A percentile compares a stretch with the other conserved stretches of the same genome.
These are phyloP conservation scores for Campylomormyrus tamandua DNA, from an alignment of 2,113 vertebrate genomes.

Conservation along the genomic window DNA sequence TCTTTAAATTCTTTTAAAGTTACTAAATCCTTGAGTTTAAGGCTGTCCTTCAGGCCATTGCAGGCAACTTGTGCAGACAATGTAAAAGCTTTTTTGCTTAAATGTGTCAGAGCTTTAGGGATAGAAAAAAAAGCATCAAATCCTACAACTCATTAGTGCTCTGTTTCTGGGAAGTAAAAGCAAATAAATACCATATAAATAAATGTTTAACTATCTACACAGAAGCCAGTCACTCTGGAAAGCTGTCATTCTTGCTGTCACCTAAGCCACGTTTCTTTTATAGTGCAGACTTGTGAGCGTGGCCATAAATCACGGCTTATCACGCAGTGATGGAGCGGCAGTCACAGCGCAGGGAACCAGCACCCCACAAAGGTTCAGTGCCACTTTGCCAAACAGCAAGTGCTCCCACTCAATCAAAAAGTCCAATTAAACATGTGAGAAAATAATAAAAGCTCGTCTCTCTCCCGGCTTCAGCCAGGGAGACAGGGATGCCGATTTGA, in stretches of 20 bases:
- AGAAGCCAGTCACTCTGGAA: neutral
- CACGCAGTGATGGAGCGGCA: neutral
- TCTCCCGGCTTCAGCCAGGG: neutral
- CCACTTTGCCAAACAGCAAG: neutral
- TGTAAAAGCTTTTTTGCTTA: too few relatives aligned
- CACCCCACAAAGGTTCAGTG: neutral
- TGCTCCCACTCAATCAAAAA: neutral
- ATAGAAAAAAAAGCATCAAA: too few relatives aligned
- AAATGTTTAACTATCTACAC: neutral
- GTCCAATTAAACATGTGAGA: neutral
- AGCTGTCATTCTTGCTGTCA: neutral
- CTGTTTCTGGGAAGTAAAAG: neutral
- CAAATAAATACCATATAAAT: neutral
- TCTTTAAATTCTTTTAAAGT: too few relatives aligned
- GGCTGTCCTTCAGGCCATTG: too few relatives aligned
- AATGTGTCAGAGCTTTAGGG: too few relatives aligned
- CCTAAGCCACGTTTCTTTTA: neutral
- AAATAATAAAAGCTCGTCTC: neutral
- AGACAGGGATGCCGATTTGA: neutral
- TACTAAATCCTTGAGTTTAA: too few relatives aligned
- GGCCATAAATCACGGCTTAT: neutral
- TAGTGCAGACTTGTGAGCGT: neutral
- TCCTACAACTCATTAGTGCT: neutral
- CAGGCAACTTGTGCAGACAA: too few relatives aligned
- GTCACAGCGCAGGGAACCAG: neutral